Percentiles rank a stretch among this genome's conserved stretches.
Evolutionary conservation across 1,140 invertebrate species (phyloP).

Genomic region (Brachionus koreanus): DNA sequence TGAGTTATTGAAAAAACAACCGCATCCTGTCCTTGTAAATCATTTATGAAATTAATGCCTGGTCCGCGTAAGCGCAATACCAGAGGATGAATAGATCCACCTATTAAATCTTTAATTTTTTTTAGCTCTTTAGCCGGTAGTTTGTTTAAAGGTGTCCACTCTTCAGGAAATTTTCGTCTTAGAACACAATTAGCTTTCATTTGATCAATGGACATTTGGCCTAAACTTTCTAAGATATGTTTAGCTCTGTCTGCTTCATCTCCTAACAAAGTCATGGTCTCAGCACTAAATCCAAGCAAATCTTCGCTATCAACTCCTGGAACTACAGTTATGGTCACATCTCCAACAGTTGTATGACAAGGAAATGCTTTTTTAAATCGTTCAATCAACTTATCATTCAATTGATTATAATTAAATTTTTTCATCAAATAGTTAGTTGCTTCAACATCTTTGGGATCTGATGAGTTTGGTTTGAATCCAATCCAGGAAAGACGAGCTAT

Average conservation of each 20-base stretch:
- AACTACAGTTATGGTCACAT: neutral
- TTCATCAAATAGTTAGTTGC: neutral
- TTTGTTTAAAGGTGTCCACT: neutral
- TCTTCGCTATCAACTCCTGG: constrained; percentile 16
- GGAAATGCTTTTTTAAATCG: neutral
- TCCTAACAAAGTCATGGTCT: neutral
- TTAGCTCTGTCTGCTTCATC: neutral
- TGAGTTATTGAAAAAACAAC: constrained; percentile 1
- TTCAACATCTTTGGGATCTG: neutral
- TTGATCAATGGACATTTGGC: neutral
- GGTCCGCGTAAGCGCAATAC: constrained; percentile 10
- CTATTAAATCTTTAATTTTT: neutral
- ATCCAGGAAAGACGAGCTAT: neutral
- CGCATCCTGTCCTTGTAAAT: neutral
- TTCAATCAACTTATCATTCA: neutral
- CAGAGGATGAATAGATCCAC: neutral
- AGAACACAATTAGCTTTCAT: constrained; percentile 10
- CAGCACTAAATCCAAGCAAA: constrained; percentile 6
- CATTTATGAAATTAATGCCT: neutral
- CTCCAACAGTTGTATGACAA: neutral
- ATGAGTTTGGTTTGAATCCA: neutral
- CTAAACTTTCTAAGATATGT: neutral
- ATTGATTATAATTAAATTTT: neutral
- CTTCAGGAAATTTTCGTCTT: neutral
- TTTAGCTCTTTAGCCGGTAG: neutral